Base-by-base conservation (phyloP, 2,113 vertebrate species). In the Phocoena sinus region DNA sequence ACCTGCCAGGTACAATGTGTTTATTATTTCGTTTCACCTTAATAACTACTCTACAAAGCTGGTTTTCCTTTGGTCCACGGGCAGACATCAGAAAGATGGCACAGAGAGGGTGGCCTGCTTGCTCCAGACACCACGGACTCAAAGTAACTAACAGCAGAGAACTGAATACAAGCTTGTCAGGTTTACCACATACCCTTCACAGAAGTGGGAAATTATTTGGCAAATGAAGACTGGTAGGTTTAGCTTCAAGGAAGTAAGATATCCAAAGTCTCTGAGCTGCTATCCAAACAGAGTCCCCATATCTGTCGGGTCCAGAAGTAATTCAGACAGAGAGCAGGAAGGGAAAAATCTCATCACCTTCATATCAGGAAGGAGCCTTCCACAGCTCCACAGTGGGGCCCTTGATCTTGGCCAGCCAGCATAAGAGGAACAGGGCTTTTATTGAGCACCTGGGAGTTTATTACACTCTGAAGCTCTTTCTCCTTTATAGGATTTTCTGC, bases 401-500 rank as follows among this genome's bases (percentile, higher is more conserved):
- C 96, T 95, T 92, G 91, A 95, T 92, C 97, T 62, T 83, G 77
- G 79, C 85, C 93, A 68, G 91, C 38, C 67, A 11, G 50, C 44
- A 8, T 5, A 77, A 58, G 76, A 91, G 33, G 68, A 86, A 41
- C 38, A 83, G 47, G n/a, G 41, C 28, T 71, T 97, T 98, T 79
- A 97, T 86, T 2, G 4, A 97, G 96, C 91, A 89, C 89, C 87
- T 67, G 73, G 67, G 82, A 98, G 93, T 97, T 96, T 84, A 97
- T 96, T 97, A 95, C 38, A 93, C 41, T 47, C 74, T 80, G 81
- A 36, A 77, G 83, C 92, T 86, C 81, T 58, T 89, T 94, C 89
- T 94, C 91, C 67, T 95, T 96, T 92, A 97, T 91, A 95, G 93
- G 68, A 92, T 97, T 97, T 97, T 95, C 96, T 88, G 70, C 60